Conservation (phyloP, 2,888 invertebrate genomes). For the Caenorhabditis auriculariae region DNA sequence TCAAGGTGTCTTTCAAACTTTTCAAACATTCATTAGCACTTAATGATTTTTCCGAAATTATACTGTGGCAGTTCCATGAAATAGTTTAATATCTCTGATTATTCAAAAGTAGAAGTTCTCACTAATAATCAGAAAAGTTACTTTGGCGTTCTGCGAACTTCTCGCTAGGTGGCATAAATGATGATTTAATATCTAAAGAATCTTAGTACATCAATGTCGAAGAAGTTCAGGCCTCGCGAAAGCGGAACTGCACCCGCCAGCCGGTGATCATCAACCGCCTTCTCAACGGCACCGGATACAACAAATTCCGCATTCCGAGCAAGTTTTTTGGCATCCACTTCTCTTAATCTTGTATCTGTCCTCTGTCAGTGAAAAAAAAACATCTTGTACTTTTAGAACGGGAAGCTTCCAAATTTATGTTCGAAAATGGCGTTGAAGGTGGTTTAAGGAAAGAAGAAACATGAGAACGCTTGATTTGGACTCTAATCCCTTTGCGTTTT, state of each 20-base stretch:
- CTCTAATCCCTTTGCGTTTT: neutral
- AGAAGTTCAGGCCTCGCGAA: neutral
- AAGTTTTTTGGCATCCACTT: constrained; percentile 18
- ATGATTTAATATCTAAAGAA: too few species aligned
- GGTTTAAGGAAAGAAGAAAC: neutral
- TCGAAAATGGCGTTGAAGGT: neutral
- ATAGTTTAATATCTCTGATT: too few species aligned
- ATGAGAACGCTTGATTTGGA: neutral
- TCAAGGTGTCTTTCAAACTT: too few species aligned
- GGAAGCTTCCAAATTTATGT: neutral
- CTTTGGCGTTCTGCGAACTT: too few species aligned
- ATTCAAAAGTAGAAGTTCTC: neutral
- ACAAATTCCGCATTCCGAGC: constrained; percentile 63
- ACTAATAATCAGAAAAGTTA: neutral
- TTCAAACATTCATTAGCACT: too few species aligned
- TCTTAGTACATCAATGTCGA: neutral
- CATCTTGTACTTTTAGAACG: neutral
- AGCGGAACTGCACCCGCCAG: constrained; percentile 53
- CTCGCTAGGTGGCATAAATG: too few species aligned
- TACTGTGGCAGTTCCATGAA: too few species aligned
- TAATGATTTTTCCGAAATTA: too few species aligned
- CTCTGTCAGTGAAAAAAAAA: constrained; percentile 4
- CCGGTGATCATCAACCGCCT: constrained; percentile 60
- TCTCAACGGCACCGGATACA: constrained; percentile 63
- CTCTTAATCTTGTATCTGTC: too few species aligned